Base-by-base conservation (phyloP, 2,113 vertebrate genomes). In the Setophaga coronata region DNA sequence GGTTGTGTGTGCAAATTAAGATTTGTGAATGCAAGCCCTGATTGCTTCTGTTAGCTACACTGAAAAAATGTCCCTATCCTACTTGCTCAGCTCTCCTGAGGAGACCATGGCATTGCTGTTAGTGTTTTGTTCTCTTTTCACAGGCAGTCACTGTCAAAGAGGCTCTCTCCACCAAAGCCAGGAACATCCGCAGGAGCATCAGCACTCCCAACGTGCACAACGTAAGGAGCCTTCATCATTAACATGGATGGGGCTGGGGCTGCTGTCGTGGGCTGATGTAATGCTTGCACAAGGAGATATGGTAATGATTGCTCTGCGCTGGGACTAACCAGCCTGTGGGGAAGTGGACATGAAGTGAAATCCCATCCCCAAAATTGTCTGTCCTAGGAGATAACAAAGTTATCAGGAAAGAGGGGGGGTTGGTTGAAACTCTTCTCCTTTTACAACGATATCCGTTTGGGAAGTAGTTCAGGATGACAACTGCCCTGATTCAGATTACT, bases 81-180 rank as follows among this genome's bases (percentile, higher is more conserved):
- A 19, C 38, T 64, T 24, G 40, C 40, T 84, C 4, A 6, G 26
- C 31, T 71, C 24, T 62, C 12, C 2, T 10, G 56, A 71, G 82
- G 54, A 77, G 29, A 28, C 56, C 11, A 1, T 17, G 45, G 36
- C 51, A 8, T 67, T 70, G 69, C 25, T 71, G 34, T 78, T 18
- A 84, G 14, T 29, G 38, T 40, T 20, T 14, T 45, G 9, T 28
- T 48, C 61, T 86, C 36, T 77, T 65, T 9, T 13, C 45, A 3
- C 94, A 99, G 99, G 99, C 99, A 6, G 99, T 99, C 82, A 99
- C 99, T 0, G 98, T 99, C 60, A 99, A 99, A 97, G 99, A 99
- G 97, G 98, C 98, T 0, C 98, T 99, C 34, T 98, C 99, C 89
- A 97, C 98, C 60, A 99, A 99, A 97, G 98, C 97, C 4, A 98